These are phyloP conservation scores for Ptilonorhynchus violaceus DNA, from an alignment of 2,113 vertebrate genomes.

Conservation along the genomic window DNA sequence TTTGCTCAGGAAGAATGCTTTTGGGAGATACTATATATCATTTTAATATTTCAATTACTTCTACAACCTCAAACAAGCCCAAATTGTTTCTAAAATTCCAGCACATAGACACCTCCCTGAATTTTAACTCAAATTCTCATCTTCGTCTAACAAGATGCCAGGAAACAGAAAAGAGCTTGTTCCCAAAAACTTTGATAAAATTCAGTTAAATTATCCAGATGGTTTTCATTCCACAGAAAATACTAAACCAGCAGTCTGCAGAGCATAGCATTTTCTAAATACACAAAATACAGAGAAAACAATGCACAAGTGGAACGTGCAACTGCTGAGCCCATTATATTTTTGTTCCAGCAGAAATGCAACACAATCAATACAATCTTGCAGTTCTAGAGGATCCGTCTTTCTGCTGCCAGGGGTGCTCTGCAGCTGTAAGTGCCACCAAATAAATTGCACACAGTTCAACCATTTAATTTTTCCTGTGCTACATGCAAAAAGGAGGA, in stretches of 20 bases:
- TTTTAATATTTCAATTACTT: not conserved
- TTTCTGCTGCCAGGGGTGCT: not conserved
- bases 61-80: not conserved
- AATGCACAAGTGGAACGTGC: slow-evolving; percentile 58
- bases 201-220: slow-evolving; percentile 57
- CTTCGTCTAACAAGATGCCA: not conserved
- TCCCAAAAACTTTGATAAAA: not conserved
- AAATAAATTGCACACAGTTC: not conserved
- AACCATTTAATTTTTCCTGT: not conserved
- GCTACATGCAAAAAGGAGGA: not conserved
- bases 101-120: not conserved
- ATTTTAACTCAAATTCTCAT: not conserved
- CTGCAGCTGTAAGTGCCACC: not conserved
- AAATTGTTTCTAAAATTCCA: not conserved
- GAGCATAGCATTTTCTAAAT: slow-evolving; percentile 54
- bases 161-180: slow-evolving; percentile 20
- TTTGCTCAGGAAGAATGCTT: not conserved
- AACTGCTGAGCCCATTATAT: slow-evolving; percentile 49
- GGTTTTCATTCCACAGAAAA: slow-evolving; percentile 64
- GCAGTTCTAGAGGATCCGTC: not conserved
- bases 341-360: slow-evolving; percentile 58
- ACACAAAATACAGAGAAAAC: slow-evolving; percentile 61
- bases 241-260: slow-evolving; percentile 51
- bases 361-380: slow-evolving; percentile 36
- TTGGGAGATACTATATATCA: not conserved